phyloP scores from a whole-genome alignment of 2,797 vertebrate genomes.

The Rhynchotus rufescens region DNA sequence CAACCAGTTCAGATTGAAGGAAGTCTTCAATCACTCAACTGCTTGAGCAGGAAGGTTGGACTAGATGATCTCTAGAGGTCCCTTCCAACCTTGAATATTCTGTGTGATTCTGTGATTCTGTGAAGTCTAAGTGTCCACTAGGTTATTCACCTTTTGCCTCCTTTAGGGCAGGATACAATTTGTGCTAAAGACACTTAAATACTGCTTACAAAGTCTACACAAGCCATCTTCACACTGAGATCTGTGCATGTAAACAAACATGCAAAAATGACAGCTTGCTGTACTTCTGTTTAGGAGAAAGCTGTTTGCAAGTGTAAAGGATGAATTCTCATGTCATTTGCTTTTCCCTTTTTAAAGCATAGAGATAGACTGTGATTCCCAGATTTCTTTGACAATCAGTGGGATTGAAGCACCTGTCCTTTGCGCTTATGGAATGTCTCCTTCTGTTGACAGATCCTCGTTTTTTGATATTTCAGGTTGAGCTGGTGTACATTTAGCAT shows the following conservation, averaged over 20 bases:
- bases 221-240: background rate
- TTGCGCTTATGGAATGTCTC: background rate
- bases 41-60: too few species aligned
- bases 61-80: too few species aligned
- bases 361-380: rapidly evolving
- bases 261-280: background rate
- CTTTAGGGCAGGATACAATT: background rate
- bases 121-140: background rate
- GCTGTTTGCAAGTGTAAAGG: slow-evolving; percentile 16
- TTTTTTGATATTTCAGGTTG: background rate
- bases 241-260: background rate
- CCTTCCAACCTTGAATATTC: too few species aligned
- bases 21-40: too few species aligned
- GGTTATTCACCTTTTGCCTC: background rate
- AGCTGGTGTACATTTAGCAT: background rate
- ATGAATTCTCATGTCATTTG: background rate
- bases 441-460: background rate
- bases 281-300: background rate
- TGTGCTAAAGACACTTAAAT: background rate
- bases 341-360: background rate
- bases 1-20: background rate
- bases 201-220: background rate
- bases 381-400: background rate
- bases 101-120: too few species aligned
- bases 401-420: background rate